Evolutionary conservation across 2,888 invertebrate genomes (phyloP).

Genomic region (Scaptomyza cyrtandrae): DNA sequence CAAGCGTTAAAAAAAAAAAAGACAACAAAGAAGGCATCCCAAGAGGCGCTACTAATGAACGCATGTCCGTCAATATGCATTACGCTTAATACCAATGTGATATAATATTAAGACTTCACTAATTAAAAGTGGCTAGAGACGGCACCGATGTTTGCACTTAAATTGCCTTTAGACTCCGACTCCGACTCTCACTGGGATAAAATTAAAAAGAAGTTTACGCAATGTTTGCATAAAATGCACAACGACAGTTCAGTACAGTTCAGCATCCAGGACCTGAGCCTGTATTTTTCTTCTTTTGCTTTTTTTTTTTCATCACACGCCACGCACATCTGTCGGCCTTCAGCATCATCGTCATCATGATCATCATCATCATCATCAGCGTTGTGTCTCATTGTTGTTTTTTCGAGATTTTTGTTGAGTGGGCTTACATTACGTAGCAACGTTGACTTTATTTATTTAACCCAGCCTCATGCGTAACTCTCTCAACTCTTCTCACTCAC

Average conservation of each 20-base stretch:
- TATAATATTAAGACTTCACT: conserved; percentile 81
- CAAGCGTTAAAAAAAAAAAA: neutral
- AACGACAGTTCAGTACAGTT: conserved; percentile 47
- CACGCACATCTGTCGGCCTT: conserved; percentile 50
- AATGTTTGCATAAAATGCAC: conserved; percentile 74
- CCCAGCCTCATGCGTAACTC: conserved; percentile 31
- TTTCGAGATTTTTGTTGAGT: conserved; percentile 45
- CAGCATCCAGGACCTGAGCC: conserved; percentile 15
- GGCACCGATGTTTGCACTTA: conserved; percentile 63
- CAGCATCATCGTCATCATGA: conserved; percentile 38
- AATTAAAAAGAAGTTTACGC: conserved; percentile 79
- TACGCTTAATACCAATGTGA: conserved; percentile 74
- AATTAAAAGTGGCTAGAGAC: conserved; percentile 69
- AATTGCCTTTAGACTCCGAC: conserved; percentile 43
- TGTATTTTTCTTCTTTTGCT: no score
- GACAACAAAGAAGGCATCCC: conserved; percentile 15
- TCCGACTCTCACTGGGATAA: conserved; percentile 26
- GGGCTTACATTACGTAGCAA: conserved; percentile 63
- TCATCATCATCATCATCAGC: conserved; percentile 26
- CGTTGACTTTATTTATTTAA: conserved; percentile 67
- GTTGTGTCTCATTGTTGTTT: conserved; percentile 22
- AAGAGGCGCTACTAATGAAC: conserved; percentile 61
- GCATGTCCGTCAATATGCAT: conserved; percentile 57
- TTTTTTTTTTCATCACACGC: conserved; percentile 28
- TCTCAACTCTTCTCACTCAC: conserved; percentile 3